These are phyloP conservation scores for Napeogenes sylphis DNA, from an alignment of 2,888 invertebrate species.

Conservation along the genomic window DNA sequence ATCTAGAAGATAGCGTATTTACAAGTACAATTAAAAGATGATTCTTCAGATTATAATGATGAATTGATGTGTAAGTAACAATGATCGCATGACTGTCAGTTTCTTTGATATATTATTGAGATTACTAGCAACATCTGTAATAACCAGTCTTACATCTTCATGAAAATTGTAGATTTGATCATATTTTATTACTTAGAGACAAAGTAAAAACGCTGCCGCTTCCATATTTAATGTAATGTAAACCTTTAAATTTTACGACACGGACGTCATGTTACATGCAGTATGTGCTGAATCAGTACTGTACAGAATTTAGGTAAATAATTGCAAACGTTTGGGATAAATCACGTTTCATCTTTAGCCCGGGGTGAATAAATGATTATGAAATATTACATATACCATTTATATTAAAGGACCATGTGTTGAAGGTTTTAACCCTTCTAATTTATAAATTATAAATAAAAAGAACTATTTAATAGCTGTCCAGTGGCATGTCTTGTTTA, in stretches of 20 bases:
- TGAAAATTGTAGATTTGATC: not conserved
- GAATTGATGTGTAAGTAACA: too few relatives aligned
- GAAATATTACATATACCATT: too few relatives aligned
- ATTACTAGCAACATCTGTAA: too few relatives aligned
- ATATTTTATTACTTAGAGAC: not conserved
- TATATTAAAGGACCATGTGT: too few relatives aligned
- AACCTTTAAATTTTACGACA: conserved; percentile 18
- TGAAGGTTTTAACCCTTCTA: too few relatives aligned
- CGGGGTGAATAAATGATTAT: not conserved
- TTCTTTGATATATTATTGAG: too few relatives aligned
- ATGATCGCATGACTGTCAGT: too few relatives aligned
- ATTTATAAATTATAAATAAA: too few relatives aligned
- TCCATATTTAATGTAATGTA: not conserved
- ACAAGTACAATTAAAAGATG: not conserved
- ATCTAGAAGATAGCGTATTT: not conserved
- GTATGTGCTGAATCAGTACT: conserved; percentile 20
- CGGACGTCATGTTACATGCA: conserved; percentile 17
- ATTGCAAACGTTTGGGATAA: conserved; percentile 15
- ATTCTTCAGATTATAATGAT: not conserved
- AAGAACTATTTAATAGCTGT: too few relatives aligned
- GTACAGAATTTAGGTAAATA: conserved; percentile 21
- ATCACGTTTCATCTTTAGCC: conserved; percentile 1
- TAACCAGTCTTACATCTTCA: not conserved
- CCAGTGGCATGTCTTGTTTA: too few relatives aligned
- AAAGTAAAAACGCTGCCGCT: conserved; percentile 5